Evolutionary conservation across 1,140 invertebrate genomes (phyloP), one percentile per base, ranked within the genome.

Genomic region (Drosophila bifasciata): DNA sequence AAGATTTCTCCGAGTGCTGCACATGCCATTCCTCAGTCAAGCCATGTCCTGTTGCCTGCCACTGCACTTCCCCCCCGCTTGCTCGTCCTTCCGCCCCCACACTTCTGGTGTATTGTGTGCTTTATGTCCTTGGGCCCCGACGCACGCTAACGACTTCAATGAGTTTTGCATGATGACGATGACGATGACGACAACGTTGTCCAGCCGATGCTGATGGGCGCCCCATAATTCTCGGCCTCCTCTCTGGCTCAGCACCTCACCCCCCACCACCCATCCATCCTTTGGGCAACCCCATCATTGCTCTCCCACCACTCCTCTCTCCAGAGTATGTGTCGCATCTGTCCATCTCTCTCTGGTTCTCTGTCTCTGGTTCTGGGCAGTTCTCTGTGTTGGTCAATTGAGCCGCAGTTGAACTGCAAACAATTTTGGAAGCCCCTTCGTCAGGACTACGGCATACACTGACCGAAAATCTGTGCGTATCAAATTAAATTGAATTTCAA

Each of bases 401-500:
- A 74, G 81, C 83, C 69, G 66, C 81, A 88, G 77, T 75, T 86
- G 83, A 86, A 77, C 83, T 88, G 81, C 81, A 88, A 86, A 88
- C 83, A 75, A 52, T 81, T 86, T 86, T 63, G 57, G 81, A 60
- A 61, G 48, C 52, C 62, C 53, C 63, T 68, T 43, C 49, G 39
- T 28, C 11, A 11, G 32, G 32, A 13, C 11, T 13, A 36, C 4
- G 32, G 11, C 32, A 13, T 67, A 64, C 50, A 52, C 60, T 71
- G 40, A 17, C 67, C 63, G 76, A 88, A 85, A 86, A 86, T 86
- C 81, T 58, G 69, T 78, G 77, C 83, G 83, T 75, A 81, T 86
- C 83, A 70, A 77, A 88, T 88, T 86, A 81, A 86, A 86, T 86
- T 86, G 81, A 77, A 81, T 88, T 80, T 81, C 63, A 62, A 64